Evolutionary conservation across 2,797 vertebrate genomes (phyloP).

Genomic region (Euphonia xanthogaster): DNA sequence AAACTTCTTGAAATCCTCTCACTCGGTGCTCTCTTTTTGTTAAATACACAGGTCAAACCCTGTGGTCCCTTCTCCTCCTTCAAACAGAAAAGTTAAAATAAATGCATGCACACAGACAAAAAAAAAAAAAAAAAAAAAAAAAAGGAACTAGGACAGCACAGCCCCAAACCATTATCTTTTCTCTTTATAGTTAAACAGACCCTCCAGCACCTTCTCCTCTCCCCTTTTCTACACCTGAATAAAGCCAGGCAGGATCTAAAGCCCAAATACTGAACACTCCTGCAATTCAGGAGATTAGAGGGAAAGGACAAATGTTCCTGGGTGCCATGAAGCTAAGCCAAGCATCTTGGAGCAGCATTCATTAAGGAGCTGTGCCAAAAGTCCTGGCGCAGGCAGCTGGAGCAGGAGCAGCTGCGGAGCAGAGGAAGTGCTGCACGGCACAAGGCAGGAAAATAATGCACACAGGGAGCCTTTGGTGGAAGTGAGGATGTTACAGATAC

Average conservation of each 20-base stretch:
- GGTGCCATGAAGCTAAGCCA: conserved; percentile 22
- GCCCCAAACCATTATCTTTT: neutral
- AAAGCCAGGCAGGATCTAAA: conserved; percentile 15
- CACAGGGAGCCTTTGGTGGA: conserved; percentile 29
- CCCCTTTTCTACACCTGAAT: neutral
- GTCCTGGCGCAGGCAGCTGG: conserved; percentile 37
- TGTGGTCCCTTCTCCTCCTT: neutral
- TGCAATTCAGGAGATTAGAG: conserved; percentile 43
- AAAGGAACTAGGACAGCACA: neutral
- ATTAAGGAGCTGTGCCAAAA: conserved; percentile 14
- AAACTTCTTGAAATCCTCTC: conserved; percentile 18
- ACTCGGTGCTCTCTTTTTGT: neutral
- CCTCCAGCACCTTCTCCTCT: neutral
- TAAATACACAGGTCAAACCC: conserved; percentile 14
- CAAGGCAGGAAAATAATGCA: conserved; percentile 35
- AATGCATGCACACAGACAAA: neutral
- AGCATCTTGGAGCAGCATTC: conserved; percentile 9
- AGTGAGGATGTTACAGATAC: conserved; percentile 20
- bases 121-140: neutral
- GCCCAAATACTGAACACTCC: neutral
- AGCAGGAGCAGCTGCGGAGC: conserved; percentile 44
- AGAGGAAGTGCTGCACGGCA: neutral
- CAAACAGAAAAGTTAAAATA: neutral
- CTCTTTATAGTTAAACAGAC: neutral
- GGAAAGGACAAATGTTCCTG: conserved; percentile 38